Percentiles rank a stretch among this genome's conserved stretches.
Conservation (phyloP, 1,140 invertebrate species). For the Trichomalopsis sarcophagae region DNA sequence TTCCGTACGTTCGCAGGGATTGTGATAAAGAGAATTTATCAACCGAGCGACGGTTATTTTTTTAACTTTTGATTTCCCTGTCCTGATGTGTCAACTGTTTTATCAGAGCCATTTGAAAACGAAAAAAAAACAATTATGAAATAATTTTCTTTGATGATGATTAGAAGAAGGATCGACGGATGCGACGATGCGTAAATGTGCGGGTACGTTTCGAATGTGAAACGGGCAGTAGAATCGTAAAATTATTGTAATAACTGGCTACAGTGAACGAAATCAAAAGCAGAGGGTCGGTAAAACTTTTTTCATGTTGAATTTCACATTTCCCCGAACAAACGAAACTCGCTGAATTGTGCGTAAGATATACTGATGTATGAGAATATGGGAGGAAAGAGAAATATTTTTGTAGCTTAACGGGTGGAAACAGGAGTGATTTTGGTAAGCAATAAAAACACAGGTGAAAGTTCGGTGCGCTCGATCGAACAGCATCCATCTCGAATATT, state of each 20-base stretch:
- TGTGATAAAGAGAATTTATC: conserved; percentile 6
- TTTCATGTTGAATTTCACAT: conserved; percentile 13
- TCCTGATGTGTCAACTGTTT: not conserved
- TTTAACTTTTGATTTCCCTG: conserved; percentile 16
- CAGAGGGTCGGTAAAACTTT: conserved; percentile 12
- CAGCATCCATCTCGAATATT: not conserved
- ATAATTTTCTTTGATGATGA: not conserved
- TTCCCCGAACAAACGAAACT: not conserved
- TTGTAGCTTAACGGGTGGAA: conserved; percentile 25
- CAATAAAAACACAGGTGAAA: conserved; percentile 25
- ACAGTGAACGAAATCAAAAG: conserved; percentile 12
- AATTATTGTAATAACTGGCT: conserved; percentile 15
- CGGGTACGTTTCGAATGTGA: not conserved
- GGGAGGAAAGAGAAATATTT: conserved; percentile 37
- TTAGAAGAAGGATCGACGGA: not conserved
- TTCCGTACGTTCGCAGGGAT: not conserved
- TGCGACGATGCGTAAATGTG: not conserved
- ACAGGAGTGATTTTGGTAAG: conserved; percentile 32
- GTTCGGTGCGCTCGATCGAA: not conserved
- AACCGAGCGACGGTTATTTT: conserved; percentile 11
- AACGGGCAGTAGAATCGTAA: conserved; percentile 2
- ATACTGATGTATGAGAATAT: not conserved
- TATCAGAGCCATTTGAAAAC: not conserved
- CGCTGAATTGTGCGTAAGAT: not conserved
- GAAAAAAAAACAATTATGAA: conserved; percentile 9